These are phyloP conservation scores for Plotosus lineatus DNA, from an alignment of 2,113 vertebrate species.

Conservation along the genomic window DNA sequence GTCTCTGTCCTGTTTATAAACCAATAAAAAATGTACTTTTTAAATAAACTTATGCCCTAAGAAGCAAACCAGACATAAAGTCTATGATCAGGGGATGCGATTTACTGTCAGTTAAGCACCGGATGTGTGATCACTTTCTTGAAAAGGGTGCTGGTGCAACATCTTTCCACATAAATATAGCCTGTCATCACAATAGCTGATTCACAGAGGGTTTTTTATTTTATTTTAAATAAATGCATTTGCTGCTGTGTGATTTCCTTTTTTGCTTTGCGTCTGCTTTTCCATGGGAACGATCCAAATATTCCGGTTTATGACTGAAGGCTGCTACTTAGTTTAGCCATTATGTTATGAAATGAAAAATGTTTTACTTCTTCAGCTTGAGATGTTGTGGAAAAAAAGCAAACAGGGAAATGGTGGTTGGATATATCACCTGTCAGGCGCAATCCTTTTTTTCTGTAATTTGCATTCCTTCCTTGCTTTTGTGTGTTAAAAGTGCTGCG, in stretches of 20 bases:
- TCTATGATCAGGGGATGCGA: neutral
- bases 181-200: slow-evolving; percentile 70
- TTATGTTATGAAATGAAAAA: slow-evolving; percentile 17
- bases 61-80: neutral
- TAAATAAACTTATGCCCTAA: neutral
- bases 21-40: neutral
- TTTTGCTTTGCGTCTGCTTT: neutral
- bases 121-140: slow-evolving; percentile 36
- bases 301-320: neutral
- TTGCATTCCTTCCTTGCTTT: slow-evolving; percentile 23
- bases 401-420: neutral
- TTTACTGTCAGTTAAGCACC: neutral
- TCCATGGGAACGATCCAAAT: neutral
- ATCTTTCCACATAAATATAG: slow-evolving; percentile 72
- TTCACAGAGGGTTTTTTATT: slow-evolving; percentile 53
- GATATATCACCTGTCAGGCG: slow-evolving; percentile 35
- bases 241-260: neutral
- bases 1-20: neutral
- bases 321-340: neutral
- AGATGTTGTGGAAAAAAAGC: neutral
- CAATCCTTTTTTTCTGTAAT: slow-evolving; percentile 17
- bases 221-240: slow-evolving; percentile 18
- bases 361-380: neutral
- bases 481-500: slow-evolving; percentile 49
- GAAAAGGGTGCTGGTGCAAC: slow-evolving; percentile 41